Evolutionary conservation across 1,140 invertebrate genomes (phyloP).

Genomic region (Drosophila subpulchrella): DNA sequence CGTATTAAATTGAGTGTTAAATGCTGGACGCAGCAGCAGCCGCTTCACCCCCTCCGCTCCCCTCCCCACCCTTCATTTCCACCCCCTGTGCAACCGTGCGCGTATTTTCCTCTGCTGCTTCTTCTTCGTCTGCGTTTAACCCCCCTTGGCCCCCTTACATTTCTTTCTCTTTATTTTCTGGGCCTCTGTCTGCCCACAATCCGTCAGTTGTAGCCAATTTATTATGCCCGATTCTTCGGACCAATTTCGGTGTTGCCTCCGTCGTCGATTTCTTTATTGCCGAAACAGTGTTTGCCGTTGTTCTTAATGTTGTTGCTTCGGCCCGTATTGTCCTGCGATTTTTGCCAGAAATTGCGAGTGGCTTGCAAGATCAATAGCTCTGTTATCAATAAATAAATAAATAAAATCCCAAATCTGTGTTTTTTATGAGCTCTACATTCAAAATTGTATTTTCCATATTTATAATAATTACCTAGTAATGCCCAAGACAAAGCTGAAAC

Average conservation of each 20-base stretch:
- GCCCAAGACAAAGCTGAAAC: too few species aligned
- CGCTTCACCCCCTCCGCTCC: neutral
- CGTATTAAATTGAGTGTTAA: constrained; percentile 83
- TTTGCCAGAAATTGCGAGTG: neutral
- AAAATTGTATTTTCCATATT: too few species aligned
- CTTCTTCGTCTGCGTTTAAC: constrained; percentile 15
- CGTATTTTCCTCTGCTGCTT: constrained; percentile 30
- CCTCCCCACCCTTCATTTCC: constrained; percentile 4
- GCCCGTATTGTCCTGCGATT: constrained; percentile 6
- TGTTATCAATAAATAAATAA: neutral
- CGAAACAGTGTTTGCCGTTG: constrained; percentile 28
- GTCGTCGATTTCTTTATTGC: constrained; percentile 52
- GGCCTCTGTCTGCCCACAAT: constrained; percentile 55
- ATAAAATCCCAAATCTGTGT: neutral
- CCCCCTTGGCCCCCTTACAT: neutral
- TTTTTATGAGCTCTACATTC: too few species aligned
- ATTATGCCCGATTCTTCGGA: constrained; percentile 66
- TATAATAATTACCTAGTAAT: too few species aligned
- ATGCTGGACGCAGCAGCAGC: constrained; percentile 72
- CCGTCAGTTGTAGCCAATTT: constrained; percentile 79
- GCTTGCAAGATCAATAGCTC: constrained; percentile 22
- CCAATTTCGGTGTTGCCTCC: constrained; percentile 26
- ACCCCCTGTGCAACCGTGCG: constrained; percentile 68
- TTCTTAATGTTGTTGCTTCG: constrained; percentile 7
- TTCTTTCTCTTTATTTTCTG: neutral